Evolutionary conservation across 2,888 invertebrate species (phyloP).

Genomic region (Ceriagrion tenellum): DNA sequence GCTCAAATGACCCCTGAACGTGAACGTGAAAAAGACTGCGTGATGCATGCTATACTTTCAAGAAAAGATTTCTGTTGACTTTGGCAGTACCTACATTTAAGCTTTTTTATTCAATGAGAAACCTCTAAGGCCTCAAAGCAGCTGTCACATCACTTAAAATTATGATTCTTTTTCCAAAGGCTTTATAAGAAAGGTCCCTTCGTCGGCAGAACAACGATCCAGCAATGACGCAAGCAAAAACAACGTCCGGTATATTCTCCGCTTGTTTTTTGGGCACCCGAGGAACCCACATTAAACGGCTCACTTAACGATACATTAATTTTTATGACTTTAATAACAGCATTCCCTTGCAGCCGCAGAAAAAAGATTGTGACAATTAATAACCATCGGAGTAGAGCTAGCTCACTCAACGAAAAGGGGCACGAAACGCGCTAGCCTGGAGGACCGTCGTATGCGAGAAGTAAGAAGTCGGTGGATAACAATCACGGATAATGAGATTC

Average conservation of each 20-base stretch:
- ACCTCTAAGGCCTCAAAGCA: neutral
- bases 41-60: no score
- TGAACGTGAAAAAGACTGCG: no score
- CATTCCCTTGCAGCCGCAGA: neutral
- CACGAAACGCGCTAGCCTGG: neutral
- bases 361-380: neutral
- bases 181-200: neutral
- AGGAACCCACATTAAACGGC: neutral
- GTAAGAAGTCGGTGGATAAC: no score
- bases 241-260: neutral
- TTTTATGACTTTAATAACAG: conserved; percentile 17
- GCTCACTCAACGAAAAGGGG: neutral
- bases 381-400: neutral
- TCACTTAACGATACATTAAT: neutral
- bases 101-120: neutral
- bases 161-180: neutral
- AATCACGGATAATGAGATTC: no score
- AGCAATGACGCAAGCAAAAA: conserved; percentile 15
- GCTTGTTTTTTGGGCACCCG: neutral
- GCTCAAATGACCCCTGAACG: no score
- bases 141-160: neutral
- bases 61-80: no score
- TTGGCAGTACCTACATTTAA: no score
- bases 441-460: neutral
- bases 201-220: neutral